phyloP scores from a whole-genome alignment of 2,113 vertebrate genomes.

The Pollimyrus isidori region DNA sequence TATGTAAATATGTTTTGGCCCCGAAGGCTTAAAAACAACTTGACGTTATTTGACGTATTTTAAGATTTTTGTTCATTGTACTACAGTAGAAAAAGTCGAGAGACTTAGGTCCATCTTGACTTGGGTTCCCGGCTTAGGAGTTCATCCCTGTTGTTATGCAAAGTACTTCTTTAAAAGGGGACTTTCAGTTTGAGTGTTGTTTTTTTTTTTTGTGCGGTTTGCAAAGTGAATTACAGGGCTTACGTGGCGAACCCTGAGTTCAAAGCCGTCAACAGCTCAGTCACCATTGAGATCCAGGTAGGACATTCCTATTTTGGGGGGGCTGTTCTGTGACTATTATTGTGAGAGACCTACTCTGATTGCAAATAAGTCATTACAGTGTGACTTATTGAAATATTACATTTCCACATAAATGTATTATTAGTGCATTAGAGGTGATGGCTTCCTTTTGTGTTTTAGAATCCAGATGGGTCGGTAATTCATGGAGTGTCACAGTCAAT shows the following conservation, averaged over 20 bases:
- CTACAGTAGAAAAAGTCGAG: not conserved
- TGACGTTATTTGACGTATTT: not conserved
- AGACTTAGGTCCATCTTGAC: not conserved
- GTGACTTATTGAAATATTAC: not conserved
- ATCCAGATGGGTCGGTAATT: constrained; percentile 52
- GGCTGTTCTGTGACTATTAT: not conserved
- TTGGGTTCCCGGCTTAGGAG: not conserved
- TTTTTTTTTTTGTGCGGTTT: not conserved
- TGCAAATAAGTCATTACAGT: not conserved
- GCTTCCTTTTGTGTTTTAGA: constrained; percentile 35
- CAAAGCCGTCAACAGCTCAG: constrained; percentile 35
- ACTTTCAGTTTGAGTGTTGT: not conserved
- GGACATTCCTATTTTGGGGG: not conserved
- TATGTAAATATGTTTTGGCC: not conserved
- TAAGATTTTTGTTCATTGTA: not conserved
- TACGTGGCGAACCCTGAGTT: constrained; percentile 50
- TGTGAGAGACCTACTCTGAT: not conserved
- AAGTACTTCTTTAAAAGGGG: not conserved
- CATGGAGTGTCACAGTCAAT: constrained; percentile 31
- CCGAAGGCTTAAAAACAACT: not conserved
- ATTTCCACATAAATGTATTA: not conserved
- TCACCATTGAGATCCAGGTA: constrained; percentile 55
- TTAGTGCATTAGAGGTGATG: not conserved
- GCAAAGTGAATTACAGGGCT: constrained; percentile 49
- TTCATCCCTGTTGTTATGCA: not conserved